A percentile compares a stretch with the other conserved stretches of the same genome.
These are phyloP conservation scores for Drosophila santomea DNA, from an alignment of 1,140 invertebrate species.

Conservation along the genomic window DNA sequence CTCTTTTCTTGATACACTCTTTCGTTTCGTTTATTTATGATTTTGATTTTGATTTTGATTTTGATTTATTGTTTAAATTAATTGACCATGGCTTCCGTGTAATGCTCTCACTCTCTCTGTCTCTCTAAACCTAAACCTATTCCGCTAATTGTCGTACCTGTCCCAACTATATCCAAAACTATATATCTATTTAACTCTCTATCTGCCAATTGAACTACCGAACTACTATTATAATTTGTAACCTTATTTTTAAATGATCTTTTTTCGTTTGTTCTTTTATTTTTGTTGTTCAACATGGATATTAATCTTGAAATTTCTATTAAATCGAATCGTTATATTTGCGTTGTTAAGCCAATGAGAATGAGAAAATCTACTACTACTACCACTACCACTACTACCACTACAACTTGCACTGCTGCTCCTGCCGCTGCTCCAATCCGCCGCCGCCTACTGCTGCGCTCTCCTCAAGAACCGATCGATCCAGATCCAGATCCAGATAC, in stretches of 20 bases:
- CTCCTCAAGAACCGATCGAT: conserved; percentile 23
- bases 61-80: conserved; percentile 25
- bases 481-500: conserved; percentile 36
- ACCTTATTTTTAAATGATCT: conserved; percentile 57
- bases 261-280: conserved; percentile 58
- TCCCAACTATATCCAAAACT: conserved; percentile 9
- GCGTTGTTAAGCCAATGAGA: conserved; percentile 84
- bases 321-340: conserved; percentile 84
- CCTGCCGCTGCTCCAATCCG: conserved; percentile 66
- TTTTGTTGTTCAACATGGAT: conserved; percentile 69
- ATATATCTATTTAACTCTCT: conserved; percentile 20
- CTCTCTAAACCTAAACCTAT: conserved; percentile 10
- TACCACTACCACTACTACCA: conserved; percentile 78
- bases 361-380: conserved; percentile 84
- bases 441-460: conserved; percentile 39
- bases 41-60: conserved; percentile 22
- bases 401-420: conserved; percentile 81
- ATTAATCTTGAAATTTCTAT: conserved; percentile 75
- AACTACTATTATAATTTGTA: conserved; percentile 49
- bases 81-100: conserved; percentile 51
- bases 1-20: conserved; percentile 1
- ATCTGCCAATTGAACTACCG: neutral
- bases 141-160: conserved; percentile 14
- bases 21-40: conserved; percentile 9
- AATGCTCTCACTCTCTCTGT: conserved; percentile 9